phyloP scores from a whole-genome alignment of 1,140 invertebrate genomes.

The Zaprionus gabonicus region DNA sequence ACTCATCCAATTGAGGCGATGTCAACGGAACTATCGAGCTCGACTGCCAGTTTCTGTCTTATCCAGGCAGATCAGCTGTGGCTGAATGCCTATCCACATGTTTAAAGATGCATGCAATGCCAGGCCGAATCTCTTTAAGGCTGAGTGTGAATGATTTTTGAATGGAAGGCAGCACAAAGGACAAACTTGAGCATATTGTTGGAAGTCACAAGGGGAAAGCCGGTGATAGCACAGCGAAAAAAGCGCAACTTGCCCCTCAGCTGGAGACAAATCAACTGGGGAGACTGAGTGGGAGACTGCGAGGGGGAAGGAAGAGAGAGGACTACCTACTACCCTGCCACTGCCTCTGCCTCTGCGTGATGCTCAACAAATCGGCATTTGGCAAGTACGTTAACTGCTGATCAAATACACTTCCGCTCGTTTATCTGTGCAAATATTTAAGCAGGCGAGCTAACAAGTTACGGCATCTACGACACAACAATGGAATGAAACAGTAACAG shows the following conservation, averaged over 20 bases:
- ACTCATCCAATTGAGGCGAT: not conserved
- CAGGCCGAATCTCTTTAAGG: not conserved
- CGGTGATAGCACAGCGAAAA: conserved; percentile 7
- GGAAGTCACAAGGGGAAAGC: not conserved
- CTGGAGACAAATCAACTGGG: not conserved
- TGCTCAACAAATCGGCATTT: conserved; percentile 71
- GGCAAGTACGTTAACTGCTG: conserved; percentile 67
- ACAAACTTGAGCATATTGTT: conserved; percentile 55
- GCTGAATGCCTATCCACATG: not conserved
- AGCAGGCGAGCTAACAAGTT: conserved; percentile 68
- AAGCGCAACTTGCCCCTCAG: conserved; percentile 4
- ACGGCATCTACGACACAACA: conserved; percentile 39
- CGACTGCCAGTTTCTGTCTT: not conserved
- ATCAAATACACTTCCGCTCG: conserved; percentile 78
- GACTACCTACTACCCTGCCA: not conserved
- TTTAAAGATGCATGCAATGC: not conserved
- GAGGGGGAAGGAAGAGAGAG: too few species aligned
- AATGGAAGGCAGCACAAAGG: conserved; percentile 11
- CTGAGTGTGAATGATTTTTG: conserved; percentile 28
- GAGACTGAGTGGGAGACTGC: not conserved
- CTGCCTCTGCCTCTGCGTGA: not conserved
- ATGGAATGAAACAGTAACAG: conserved; percentile 13
- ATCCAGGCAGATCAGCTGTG: not conserved
- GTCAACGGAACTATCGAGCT: not conserved
- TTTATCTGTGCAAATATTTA: conserved; percentile 81